Base-by-base conservation (phyloP, 2,888 invertebrate species). In the Agelastica alni region DNA sequence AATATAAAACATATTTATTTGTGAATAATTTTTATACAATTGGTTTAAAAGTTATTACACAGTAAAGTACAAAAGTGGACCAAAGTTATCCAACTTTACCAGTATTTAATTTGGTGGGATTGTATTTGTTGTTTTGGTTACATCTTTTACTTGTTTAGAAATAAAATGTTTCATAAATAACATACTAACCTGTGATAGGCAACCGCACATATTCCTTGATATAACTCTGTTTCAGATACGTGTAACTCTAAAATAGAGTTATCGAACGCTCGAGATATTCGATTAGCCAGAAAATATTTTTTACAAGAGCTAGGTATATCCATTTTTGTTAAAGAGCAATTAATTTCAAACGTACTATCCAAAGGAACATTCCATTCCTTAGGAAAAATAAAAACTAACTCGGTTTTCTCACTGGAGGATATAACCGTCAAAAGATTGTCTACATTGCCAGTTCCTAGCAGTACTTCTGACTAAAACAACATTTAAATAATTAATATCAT, bases 291-390 rank as follows among this genome's bases (percentile, higher is more conserved):
- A 42, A 64, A 70, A 52, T 63, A 61, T 9, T 46, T 62, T 54
- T 51, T 62, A 37, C 58, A 60, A 42, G 28, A 53, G 36, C 59
- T 58, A 12, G 28, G 26, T 14, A 66, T 12, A 13, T 61, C 51
- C 9, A 69, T 30, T 48, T 64, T 66, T 4, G 49, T 60, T 34
- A 72, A 65, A 10, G 57, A 56, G 47, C 72, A 73, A 46, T 71
- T 63, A 18, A 66, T 65, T 64, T 71, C 69, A 37, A 74, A 63
- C n/a, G 67, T 61, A 18, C 59, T 65, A 18, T 62, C 61, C 17
- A 72, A 37, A 36, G 51, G 58, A 18, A 48, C 57, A 39, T 51
- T 55, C 60, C 63, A 64, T 4, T 61, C 59, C 16, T 51, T 37
- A 6, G 64, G 62, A 39, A 67, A 45, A 32, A 63, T 56, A 22